These are phyloP conservation scores for Arizona elegans DNA, from an alignment of 2,113 vertebrate species.

Conservation along the genomic window DNA sequence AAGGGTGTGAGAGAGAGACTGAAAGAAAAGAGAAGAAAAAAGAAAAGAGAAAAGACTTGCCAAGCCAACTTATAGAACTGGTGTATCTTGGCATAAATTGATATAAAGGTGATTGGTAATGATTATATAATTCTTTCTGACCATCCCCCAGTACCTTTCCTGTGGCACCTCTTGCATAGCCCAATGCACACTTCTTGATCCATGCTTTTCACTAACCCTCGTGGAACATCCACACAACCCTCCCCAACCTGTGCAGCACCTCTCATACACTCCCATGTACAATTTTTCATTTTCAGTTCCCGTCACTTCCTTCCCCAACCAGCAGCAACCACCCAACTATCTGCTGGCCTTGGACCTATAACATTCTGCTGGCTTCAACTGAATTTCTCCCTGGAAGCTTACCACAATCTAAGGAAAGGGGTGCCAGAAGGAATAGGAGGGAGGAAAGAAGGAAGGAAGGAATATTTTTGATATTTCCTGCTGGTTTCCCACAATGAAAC, in stretches of 20 bases:
- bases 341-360: background rate
- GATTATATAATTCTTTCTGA: too few species aligned
- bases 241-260: background rate
- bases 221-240: background rate
- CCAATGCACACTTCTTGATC: too few species aligned
- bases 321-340: background rate
- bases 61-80: too few species aligned
- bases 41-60: too few species aligned
- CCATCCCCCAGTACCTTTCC: background rate
- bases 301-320: background rate
- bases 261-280: background rate
- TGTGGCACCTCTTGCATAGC: too few species aligned
- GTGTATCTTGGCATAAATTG: too few species aligned
- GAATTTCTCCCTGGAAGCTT: background rate
- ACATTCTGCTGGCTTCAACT: background rate
- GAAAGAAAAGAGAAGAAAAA: too few species aligned
- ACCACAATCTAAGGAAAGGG: background rate
- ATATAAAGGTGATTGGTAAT: too few species aligned
- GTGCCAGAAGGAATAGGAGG: background rate
- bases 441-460: background rate
- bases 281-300: background rate
- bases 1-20: too few species aligned
- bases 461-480: background rate
- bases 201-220: background rate
- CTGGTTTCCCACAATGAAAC: background rate